These are phyloP conservation scores for Pseudopodoces humilis DNA, from an alignment of 2,113 vertebrate species.

Conservation along the genomic window DNA sequence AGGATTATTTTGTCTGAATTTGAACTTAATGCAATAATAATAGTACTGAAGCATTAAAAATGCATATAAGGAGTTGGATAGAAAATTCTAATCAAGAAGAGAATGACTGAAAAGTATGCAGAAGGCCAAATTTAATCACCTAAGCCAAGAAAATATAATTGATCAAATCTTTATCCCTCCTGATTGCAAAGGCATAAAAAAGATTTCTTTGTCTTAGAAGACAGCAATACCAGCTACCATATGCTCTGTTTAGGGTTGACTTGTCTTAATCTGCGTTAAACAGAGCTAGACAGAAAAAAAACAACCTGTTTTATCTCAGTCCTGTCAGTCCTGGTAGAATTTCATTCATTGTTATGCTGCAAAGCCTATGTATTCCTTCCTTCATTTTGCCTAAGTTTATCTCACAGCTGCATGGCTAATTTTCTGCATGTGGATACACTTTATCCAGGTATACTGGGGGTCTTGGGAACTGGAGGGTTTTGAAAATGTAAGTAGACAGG, in stretches of 20 bases:
- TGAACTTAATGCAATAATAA: conserved; percentile 32
- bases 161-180: background rate
- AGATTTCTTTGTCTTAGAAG: background rate
- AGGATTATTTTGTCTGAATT: background rate
- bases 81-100: background rate
- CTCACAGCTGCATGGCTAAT: background rate
- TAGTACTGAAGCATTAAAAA: background rate
- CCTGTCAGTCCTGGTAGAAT: background rate
- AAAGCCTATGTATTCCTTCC: background rate
- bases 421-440: background rate
- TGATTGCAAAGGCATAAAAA: background rate
- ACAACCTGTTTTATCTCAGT: background rate
- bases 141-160: background rate
- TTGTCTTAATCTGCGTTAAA: background rate
- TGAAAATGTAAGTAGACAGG: background rate
- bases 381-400: background rate
- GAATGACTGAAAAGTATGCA: background rate
- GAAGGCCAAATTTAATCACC: background rate
- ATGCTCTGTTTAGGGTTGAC: background rate
- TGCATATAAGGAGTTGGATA: background rate
- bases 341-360: background rate
- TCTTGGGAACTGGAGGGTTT: background rate
- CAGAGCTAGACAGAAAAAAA: background rate
- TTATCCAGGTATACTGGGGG: background rate
- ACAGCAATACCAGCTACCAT: background rate